Evolutionary conservation across 1,140 invertebrate genomes (phyloP).

Genomic region (Brachionus calyciflorus): DNA sequence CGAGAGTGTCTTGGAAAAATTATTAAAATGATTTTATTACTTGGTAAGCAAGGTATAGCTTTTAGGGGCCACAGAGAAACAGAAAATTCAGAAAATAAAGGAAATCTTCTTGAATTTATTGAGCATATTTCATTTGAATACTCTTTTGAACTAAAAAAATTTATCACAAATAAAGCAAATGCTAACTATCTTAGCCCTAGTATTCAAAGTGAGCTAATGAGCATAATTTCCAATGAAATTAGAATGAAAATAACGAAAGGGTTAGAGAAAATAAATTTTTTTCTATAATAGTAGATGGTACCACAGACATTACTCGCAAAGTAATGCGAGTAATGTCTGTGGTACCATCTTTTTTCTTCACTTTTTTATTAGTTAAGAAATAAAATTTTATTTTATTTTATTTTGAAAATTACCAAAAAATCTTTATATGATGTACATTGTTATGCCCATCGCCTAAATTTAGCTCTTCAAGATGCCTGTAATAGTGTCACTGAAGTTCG

Average conservation of each 20-base stretch:
- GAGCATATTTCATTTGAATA: background rate
- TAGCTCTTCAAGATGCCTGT: background rate
- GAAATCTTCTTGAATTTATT: slow-evolving; percentile 6
- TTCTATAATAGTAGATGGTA: slow-evolving; percentile 17
- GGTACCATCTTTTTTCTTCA: too few species aligned
- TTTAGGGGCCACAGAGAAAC: background rate
- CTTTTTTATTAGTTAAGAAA: too few species aligned
- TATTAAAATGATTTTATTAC: background rate
- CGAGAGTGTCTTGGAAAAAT: too few species aligned
- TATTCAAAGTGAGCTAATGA: slow-evolving; percentile 10
- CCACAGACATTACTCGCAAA: background rate
- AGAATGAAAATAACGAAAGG: background rate
- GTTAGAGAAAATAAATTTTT: background rate
- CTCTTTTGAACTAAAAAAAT: too few species aligned
- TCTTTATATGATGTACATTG: slow-evolving; percentile 25
- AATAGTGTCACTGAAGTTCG: background rate
- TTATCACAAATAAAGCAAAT: background rate
- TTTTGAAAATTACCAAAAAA: too few species aligned
- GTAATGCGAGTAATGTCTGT: too few species aligned
- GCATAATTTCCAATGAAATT: background rate
- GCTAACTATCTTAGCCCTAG: background rate
- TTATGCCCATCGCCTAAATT: slow-evolving; percentile 9
- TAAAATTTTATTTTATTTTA: too few species aligned
- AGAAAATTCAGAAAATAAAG: background rate
- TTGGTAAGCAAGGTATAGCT: too few species aligned